phyloP scores from a whole-genome alignment of 2,797 vertebrate genomes.

The Lycodopsis pacificus region DNA sequence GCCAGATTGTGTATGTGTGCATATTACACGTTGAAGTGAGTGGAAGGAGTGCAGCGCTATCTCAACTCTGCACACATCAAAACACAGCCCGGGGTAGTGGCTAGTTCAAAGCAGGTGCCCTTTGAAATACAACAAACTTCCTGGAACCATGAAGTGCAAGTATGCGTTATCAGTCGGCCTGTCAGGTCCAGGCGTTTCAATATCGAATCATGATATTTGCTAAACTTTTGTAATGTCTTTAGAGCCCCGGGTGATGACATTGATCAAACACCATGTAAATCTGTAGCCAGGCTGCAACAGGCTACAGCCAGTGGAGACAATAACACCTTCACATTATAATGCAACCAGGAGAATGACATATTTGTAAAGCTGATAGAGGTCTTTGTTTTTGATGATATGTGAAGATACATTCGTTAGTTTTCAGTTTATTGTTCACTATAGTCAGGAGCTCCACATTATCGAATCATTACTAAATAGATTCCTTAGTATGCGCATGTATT shows the following conservation, averaged over 20 bases:
- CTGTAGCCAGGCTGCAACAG: slow-evolving; percentile 20
- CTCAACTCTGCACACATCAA: slow-evolving; percentile 79
- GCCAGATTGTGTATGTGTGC: slow-evolving; percentile 73
- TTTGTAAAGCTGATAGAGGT: not conserved
- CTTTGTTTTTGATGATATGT: not conserved
- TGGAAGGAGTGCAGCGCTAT: slow-evolving; percentile 71
- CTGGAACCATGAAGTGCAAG: slow-evolving; percentile 57
- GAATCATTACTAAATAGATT: not conserved
- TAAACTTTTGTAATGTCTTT: slow-evolving; percentile 71
- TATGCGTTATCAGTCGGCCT: slow-evolving; percentile 65
- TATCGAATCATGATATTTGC: slow-evolving; percentile 69
- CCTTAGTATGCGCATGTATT: too few relatives aligned
- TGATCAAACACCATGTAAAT: slow-evolving; percentile 70
- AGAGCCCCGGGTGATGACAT: slow-evolving; percentile 57
- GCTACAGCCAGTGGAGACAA: slow-evolving; percentile 13
- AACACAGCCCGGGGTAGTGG: slow-evolving; percentile 72
- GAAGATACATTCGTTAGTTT: not conserved
- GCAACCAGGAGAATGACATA: not conserved
- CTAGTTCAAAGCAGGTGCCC: slow-evolving; percentile 80
- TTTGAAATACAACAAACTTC: slow-evolving; percentile 81
- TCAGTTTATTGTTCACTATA: not conserved
- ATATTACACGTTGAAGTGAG: slow-evolving; percentile 69
- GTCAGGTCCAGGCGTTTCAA: slow-evolving; percentile 58
- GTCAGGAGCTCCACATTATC: not conserved
- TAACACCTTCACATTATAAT: slow-evolving; percentile 5